Percentiles rank a stretch among this genome's conserved stretches.
Evolutionary conservation across 2,113 vertebrate genomes (phyloP).

Genomic region (Cranoglanis bouderius): DNA sequence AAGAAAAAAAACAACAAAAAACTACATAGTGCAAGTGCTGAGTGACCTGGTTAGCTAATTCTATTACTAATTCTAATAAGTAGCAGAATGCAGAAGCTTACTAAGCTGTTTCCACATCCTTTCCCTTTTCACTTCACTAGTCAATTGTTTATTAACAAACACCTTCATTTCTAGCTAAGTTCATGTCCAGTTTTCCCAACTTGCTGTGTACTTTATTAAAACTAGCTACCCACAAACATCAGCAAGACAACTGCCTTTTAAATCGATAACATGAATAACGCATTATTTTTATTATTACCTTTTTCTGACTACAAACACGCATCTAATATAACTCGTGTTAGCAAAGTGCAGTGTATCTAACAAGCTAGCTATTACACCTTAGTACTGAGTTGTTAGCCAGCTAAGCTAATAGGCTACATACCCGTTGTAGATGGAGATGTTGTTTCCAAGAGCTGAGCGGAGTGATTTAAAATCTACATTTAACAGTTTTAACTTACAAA

Average conservation of each 20-base stretch:
- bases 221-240: not conserved
- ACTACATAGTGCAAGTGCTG: not conserved
- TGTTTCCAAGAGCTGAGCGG: not conserved
- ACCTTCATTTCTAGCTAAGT: not conserved
- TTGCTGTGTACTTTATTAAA: not conserved
- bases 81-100: not conserved
- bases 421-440: slow-evolving; percentile 30
- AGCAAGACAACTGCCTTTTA: not conserved
- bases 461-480: slow-evolving; percentile 40
- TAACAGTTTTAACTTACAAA: not conserved
- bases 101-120: not conserved
- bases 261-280: not conserved
- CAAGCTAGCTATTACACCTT: not conserved
- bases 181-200: not conserved
- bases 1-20: not conserved
- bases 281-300: not conserved
- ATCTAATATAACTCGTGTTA: not conserved
- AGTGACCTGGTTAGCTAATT: not conserved
- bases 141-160: not conserved
- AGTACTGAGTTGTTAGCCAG: not conserved
- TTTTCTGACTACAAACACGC: not conserved
- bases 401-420: slow-evolving; percentile 41
- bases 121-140: not conserved
- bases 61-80: not conserved
- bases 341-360: not conserved